Percentiles rank a stretch among this genome's conserved stretches.
phyloP scores from a whole-genome alignment of 1,140 invertebrate genomes.

The Calliphora vicina region DNA sequence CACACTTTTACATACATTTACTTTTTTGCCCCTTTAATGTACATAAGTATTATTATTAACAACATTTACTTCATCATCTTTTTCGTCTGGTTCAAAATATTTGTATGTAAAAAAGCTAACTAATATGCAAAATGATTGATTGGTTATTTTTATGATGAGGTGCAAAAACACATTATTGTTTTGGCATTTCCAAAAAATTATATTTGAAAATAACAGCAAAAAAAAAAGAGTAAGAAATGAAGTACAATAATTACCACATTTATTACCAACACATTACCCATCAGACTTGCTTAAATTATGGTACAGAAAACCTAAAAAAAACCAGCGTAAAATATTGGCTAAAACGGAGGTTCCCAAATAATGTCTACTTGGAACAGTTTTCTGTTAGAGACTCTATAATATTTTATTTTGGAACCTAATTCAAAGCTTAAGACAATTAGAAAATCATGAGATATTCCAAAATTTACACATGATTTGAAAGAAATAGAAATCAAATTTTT shows the following conservation, averaged over 20 bases:
- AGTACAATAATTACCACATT: slow-evolving; percentile 1
- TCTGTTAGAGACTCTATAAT: neutral
- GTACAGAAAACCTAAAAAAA: neutral
- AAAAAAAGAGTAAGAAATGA: neutral
- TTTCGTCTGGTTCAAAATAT: neutral
- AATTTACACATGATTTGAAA: no score
- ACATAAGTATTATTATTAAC: neutral
- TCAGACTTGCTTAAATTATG: neutral
- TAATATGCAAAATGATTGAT: slow-evolving; percentile 1
- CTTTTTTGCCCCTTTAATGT: neutral
- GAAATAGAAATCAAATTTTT: no score
- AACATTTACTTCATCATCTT: neutral
- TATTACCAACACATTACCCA: neutral
- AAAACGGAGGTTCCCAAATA: neutral
- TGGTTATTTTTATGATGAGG: neutral
- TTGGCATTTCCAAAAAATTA: neutral
- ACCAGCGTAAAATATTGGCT: neutral
- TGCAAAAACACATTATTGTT: slow-evolving; percentile 1
- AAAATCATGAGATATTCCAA: no score
- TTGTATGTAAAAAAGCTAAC: neutral
- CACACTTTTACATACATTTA: neutral
- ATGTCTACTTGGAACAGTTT: neutral
- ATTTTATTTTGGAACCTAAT: no score
- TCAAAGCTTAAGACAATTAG: no score
- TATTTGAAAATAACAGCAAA: neutral